These are phyloP conservation scores for Chelonia mydas DNA, from an alignment of 2,797 vertebrate genomes.

Conservation along the genomic window DNA sequence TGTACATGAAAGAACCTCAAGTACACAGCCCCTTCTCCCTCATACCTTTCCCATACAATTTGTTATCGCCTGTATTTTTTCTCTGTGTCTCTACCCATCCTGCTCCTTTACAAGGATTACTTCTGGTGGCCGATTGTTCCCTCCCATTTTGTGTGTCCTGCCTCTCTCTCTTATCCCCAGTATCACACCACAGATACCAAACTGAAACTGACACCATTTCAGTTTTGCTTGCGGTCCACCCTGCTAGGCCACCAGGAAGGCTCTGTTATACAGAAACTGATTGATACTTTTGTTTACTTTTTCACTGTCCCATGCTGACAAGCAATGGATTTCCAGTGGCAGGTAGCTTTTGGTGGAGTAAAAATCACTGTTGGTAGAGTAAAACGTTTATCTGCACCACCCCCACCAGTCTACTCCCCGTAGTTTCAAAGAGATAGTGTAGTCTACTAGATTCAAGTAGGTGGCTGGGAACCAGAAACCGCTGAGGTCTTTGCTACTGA, in stretches of 20 bases:
- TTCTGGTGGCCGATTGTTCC: fast-evolving
- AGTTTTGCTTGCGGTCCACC: not conserved
- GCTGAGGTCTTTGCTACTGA: not conserved
- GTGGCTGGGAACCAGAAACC: not conserved
- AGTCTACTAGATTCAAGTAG: not conserved
- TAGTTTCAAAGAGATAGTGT: not conserved
- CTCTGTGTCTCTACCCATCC: not conserved
- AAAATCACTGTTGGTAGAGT: not conserved
- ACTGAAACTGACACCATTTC: not conserved
- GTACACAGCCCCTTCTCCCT: not conserved
- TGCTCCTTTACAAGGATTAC: not conserved
- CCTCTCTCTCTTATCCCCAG: not conserved
- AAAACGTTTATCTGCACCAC: not conserved
- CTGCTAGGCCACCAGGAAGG: not conserved
- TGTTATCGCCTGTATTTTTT: not conserved
- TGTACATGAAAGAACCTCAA: not conserved
- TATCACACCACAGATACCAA: fast-evolving
- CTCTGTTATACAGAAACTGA: not conserved
- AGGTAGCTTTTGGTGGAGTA: not conserved
- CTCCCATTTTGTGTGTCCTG: not conserved
- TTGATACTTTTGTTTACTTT: not conserved
- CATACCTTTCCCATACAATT: not conserved
- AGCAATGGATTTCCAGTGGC: not conserved
- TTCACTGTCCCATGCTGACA: too few species aligned
- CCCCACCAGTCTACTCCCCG: not conserved